Conservation (phyloP, 2,113 vertebrate species). For the Cynocephalus volans region DNA sequence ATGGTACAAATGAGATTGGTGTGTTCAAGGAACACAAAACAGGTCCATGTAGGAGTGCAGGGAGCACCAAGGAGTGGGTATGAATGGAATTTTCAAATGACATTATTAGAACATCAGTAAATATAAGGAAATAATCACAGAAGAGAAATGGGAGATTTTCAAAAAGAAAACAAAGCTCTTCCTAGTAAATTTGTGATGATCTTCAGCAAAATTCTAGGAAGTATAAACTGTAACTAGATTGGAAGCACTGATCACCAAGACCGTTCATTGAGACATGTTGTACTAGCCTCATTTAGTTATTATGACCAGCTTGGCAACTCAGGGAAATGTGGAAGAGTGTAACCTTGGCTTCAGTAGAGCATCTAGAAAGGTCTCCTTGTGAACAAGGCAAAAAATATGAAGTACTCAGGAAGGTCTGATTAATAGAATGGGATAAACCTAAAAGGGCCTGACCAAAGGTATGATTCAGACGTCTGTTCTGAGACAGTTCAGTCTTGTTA, state of each 20-base stretch:
- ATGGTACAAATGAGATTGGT: not conserved
- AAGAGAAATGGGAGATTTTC: conserved; percentile 9
- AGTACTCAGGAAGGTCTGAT: not conserved
- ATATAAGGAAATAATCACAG: conserved; percentile 18
- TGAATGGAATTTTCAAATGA: conserved; percentile 5
- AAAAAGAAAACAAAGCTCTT: conserved; percentile 7
- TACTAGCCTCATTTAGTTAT: not conserved
- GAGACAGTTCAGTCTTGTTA: not conserved
- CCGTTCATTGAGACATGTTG: not conserved
- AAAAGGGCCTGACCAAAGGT: not conserved
- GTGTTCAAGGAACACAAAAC: not conserved
- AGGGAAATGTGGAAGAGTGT: not conserved
- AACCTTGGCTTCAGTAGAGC: not conserved
- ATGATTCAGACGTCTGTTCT: not conserved
- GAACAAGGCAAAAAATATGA: conserved; percentile 35
- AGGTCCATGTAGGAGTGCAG: not conserved
- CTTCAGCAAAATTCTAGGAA: conserved; percentile 28
- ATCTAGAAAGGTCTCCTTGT: conserved; percentile 7
- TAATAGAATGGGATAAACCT: conserved; percentile 6
- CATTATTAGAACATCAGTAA: not conserved
- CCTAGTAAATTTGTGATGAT: not conserved
- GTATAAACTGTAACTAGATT: not conserved
- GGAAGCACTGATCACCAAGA: not conserved
- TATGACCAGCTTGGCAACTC: not conserved
- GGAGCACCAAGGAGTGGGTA: not conserved